phyloP scores from a whole-genome alignment of 1,140 invertebrate genomes.

The Phocides pigmalion region DNA sequence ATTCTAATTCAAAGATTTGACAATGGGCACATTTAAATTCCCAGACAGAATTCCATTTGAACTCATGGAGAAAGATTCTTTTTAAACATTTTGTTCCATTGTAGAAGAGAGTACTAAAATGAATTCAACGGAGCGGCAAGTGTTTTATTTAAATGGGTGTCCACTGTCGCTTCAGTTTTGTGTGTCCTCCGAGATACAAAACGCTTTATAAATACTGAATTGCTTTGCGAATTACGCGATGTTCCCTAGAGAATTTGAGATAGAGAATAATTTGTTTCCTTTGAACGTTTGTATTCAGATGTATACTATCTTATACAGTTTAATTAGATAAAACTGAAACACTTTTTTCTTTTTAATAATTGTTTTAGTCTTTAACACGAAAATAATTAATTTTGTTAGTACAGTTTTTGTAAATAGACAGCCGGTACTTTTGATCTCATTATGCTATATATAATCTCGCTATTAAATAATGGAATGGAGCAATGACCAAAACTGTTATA shows the following conservation, averaged over 20 bases:
- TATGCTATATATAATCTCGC: too few species aligned
- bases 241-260: not conserved
- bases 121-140: constrained; percentile 39
- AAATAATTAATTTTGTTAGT: too few species aligned
- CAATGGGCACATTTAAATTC: too few species aligned
- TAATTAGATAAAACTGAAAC: too few species aligned
- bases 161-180: constrained; percentile 9
- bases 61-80: not conserved
- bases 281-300: not conserved
- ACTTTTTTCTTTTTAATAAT: too few species aligned
- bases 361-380: too few species aligned
- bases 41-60: not conserved
- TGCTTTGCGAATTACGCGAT: constrained; percentile 6
- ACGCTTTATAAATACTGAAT: constrained; percentile 10
- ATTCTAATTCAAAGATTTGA: too few species aligned
- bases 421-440: too few species aligned
- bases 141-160: constrained; percentile 38
- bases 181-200: constrained; percentile 10
- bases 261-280: not conserved
- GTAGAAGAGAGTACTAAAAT: constrained; percentile 36
- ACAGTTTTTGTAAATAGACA: too few species aligned
- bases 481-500: too few species aligned
- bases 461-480: too few species aligned
- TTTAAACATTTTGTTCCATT: constrained; percentile 12
- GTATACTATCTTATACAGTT: too few species aligned